Percentiles rank a stretch among this genome's conserved stretches.
phyloP scores from a whole-genome alignment of 2,888 invertebrate genomes.

The Lasioglossum morio region DNA sequence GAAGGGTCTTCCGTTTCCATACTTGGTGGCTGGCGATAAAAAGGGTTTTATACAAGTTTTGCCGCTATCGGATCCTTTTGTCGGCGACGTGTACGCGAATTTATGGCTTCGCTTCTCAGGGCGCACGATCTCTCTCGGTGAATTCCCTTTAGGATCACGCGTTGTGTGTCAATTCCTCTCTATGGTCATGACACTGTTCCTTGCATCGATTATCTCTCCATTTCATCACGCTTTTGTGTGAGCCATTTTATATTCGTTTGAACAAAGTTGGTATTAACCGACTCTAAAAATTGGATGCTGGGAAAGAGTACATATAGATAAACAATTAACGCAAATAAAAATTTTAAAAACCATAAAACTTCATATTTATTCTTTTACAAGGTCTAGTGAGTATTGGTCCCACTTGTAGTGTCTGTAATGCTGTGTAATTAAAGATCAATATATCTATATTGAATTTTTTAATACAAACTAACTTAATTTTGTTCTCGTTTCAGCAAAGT shows the following conservation, averaged over 20 bases:
- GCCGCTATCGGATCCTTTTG: slow-evolving; percentile 71
- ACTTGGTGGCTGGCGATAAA: slow-evolving; percentile 60
- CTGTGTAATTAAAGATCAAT: too few species aligned
- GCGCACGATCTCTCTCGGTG: slow-evolving; percentile 55
- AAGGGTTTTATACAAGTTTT: slow-evolving; percentile 55
- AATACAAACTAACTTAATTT: not conserved
- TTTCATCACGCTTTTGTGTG: slow-evolving; percentile 44
- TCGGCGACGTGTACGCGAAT: slow-evolving; percentile 68
- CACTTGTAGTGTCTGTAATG: not conserved
- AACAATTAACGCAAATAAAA: not conserved
- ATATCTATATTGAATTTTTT: not conserved
- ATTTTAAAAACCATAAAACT: not conserved
- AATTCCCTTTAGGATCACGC: slow-evolving; percentile 68
- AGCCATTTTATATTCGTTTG: not conserved
- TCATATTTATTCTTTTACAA: not conserved
- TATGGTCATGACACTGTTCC: slow-evolving; percentile 68
- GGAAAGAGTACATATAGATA: not conserved
- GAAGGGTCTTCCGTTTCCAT: slow-evolving; percentile 62
- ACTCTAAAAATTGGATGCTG: not conserved
- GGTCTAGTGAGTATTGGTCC: not conserved
- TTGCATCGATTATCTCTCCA: slow-evolving; percentile 63
- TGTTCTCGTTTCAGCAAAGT: not conserved
- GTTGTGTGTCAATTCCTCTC: slow-evolving; percentile 74
- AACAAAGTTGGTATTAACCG: not conserved
- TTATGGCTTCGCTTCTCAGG: slow-evolving; percentile 69